Evolutionary conservation across 2,797 vertebrate species (phyloP), one percentile per base, ranked within the genome.

Genomic region (Falco concolor): DNA sequence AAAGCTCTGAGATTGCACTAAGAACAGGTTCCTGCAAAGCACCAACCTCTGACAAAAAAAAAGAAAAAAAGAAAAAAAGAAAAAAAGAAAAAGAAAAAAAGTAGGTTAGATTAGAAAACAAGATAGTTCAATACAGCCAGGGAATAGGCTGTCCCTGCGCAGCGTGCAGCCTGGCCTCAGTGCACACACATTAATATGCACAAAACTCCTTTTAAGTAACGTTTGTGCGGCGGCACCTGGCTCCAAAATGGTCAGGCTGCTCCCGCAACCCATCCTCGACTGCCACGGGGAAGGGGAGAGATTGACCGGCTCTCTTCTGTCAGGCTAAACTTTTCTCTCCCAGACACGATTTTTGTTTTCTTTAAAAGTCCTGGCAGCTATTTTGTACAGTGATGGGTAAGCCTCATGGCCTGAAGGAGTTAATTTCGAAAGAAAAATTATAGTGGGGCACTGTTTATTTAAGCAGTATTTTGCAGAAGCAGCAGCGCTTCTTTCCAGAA

Each of bases 61-160:
- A 18, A 44, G 60, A 75, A n/a, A 44, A 65, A 22, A 21, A 44
- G 60, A 75, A n/a, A 44, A 65, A 22, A 21, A 25, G 18, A 18
- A n/a, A 25, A n/a, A 42, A 21, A 40, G 4, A 36, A 47, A 63
- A 49, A 59, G 8, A 38, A 86, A 65, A 89, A 93, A 96, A 95
- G 80, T 82, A 95, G 95, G 92, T 94, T 96, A 95, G 88, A 95
- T 91, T 89, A 96, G 73, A 94, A 97, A 93, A 96, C 93, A 94
- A 96, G 95, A 96, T 94, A 96, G 76, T 69, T 64, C 70, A 63
- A 85, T 74, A 73, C 74, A 86, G 65, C 36, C 92, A 86, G 84
- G 84, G 90, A 89, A 91, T 95, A 59, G 3, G 69, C 87, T 96
- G 84, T 95, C 94, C 94, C 92, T 2, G 0, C 0, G 2, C 89